Evolutionary conservation across 2,888 invertebrate genomes (phyloP), one percentile per base, ranked within the genome.

Genomic region (Pinctada fucata): DNA sequence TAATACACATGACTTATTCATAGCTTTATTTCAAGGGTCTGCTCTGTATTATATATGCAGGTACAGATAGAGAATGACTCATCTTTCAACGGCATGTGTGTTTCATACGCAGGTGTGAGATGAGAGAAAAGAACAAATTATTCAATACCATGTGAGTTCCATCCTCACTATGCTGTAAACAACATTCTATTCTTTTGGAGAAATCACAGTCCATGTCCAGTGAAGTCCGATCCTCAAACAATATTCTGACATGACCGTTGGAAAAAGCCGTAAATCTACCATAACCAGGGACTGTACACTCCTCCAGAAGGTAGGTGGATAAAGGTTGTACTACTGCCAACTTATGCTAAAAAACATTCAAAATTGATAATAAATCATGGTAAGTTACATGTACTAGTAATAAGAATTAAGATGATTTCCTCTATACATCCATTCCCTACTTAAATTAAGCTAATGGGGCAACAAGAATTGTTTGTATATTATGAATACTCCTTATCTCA

Each of bases 221-320:
- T 31, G 88, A 84, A 8, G 90, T 89, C 5, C 91, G 76, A 81
- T 91, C 91, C 4, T 87, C 81, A 83, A 91, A 91, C 63, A 90
- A 82, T 3, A 91, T 83, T 4, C 90, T 80, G 45, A 91, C 85
- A 72, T 90, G 86, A 3, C 91, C 91, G 72, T 89, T 90, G 10
- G 90, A 88, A 82, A 86, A 86, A 13, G 91, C 91, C 3, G 87
- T 83, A 78, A 91, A 91, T 52, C 85, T 83, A 0, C 91, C 91
- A 31, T 89, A 82, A 0, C 87, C 88, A n/a, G 86, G 86, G 2
- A 91, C 88, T 3, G 63, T 58, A 75, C 87, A 88, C 72, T 91
- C 90, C 72, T 91, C 91, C 51, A 90, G 78, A 3, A 90, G 49
- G 3, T 85, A 83, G 2, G 88, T 84, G 0, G 88, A 80, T 72